Evolutionary conservation across 2,888 invertebrate genomes (phyloP).

Genomic region (Drosophila birchii): DNA sequence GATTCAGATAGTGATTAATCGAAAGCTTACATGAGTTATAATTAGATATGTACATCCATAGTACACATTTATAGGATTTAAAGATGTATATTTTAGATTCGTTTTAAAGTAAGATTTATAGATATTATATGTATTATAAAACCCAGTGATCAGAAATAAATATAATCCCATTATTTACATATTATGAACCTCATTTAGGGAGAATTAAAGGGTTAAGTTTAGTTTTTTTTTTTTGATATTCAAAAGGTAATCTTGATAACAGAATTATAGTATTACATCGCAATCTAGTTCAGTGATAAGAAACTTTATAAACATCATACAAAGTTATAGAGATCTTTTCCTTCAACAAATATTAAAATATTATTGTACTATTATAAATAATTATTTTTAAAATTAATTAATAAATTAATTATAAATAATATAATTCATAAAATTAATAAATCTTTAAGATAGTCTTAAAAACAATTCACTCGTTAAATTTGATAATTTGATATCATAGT

Average conservation of each 20-base stretch:
- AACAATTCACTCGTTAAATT: not conserved
- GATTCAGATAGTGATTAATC: not conserved
- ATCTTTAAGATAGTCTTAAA: not conserved
- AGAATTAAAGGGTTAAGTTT: not conserved
- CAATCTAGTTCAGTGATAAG: not conserved
- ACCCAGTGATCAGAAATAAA: too few species aligned
- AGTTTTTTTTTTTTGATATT: not conserved
- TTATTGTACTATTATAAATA: not conserved
- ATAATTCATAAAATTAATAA: too few species aligned
- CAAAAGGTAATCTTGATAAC: conserved; percentile 6
- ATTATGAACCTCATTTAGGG: not conserved
- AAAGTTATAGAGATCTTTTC: not conserved
- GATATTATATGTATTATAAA: too few species aligned
- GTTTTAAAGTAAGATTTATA: not conserved
- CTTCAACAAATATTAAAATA: not conserved
- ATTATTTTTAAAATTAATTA: not conserved
- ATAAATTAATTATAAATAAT: too few species aligned
- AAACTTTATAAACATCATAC: not conserved
- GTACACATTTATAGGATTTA: not conserved
- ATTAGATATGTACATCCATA: not conserved
- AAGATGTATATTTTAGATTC: not conserved
- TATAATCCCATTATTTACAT: too few species aligned
- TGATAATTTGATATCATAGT: not conserved
- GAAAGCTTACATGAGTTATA: not conserved
- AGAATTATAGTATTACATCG: not conserved